Base-by-base conservation (phyloP, 2,797 vertebrate genomes). In the Toxotes lorentzi region DNA sequence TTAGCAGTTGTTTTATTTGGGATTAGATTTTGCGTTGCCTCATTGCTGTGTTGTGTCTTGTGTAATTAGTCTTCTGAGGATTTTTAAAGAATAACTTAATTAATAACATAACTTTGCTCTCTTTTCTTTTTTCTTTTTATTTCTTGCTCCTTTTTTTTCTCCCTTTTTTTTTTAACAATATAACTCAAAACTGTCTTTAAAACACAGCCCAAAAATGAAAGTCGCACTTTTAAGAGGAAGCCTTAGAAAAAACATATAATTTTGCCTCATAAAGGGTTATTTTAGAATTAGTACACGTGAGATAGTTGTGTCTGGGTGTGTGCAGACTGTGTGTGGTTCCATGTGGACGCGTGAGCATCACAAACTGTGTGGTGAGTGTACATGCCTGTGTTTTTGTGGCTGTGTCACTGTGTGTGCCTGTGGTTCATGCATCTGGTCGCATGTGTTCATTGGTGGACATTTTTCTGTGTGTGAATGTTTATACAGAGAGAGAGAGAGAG, bases 251-350 rank as follows among this genome's bases (percentile, higher is more conserved):
- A 79, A 70, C 79, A 17, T 86, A 17, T 85, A 19, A 90, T 89
- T 86, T 86, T 53, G 69, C 57, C 77, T 67, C 51, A 30, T 82
- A 83, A 89, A 91, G 58, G 76, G 72, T 86, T 85, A 78, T 86
- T 91, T 88, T 82, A 82, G 72, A 83, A 62, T 84, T 70, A 48
- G 78, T 8, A 7, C 35, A 24, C 79, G 66, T 75, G 74, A 76
- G 59, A 30, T 61, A 41, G 66, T 73, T 74, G 38, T 30, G 53
- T 74, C 16, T 87, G 81, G 75, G 76, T 69, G 86, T 83, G 81
- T 81, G 34, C 47, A 57, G 77, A 65, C 43, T 72, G 61, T 56
- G 62, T 71, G 65, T 27, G 57, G 71, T 73, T 81, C 34, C 4
- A 1, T 63, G 47, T 47, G 57, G 13, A 32, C 41, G 38, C 71